Base-by-base conservation (phyloP, 2,888 invertebrate genomes). In the Globia sparganii region DNA sequence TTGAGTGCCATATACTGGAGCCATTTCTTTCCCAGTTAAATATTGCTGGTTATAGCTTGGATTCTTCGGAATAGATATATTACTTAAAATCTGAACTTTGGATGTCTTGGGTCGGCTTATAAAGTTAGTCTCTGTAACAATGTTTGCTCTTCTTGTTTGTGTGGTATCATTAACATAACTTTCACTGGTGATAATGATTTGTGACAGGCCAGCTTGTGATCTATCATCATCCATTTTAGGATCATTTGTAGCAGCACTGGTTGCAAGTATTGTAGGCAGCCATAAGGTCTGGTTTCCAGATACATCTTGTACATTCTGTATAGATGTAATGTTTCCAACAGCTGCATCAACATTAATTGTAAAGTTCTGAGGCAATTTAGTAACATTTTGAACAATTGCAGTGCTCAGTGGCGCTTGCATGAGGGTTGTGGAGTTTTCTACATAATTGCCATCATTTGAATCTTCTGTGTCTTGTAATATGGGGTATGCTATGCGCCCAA, bases 61-160 rank as follows among this genome's bases (percentile, higher is more conserved):
- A 85, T 91, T 95, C 90, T 96, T 96, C 5, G 96, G 95, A 86
- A 97, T 89, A 79, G 96, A 94, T 91, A 97, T 96, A 83, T 96
- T 97, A 84, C 97, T 97, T 82, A 97, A 91, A 88, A 97, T 97
- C 86, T 97, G 97, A 65, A 97, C 97, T 92, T 97, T 97, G 9
- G 97, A 95, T 73, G 94, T 83, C 83, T 96, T 96, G 2, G 95
- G 94, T 84, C 95, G 89, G 61, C 92, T 91, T 70, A 95, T 91
- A 77, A 95, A 96, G 88, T 92, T 95, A 34, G 96, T 94, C 81
- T 96, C 96, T 71, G 95, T 93, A 15, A 95, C 94, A 77, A 96
- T 94, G 84, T 96, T 96, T 31, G 94, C 91, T 90, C 95, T 94
- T 86, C 95, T 91, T 75, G 93, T 76, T 85, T 92, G 94, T 83